phyloP scores from a whole-genome alignment of 1,140 invertebrate species.

The Drosophila ercepeae region DNA sequence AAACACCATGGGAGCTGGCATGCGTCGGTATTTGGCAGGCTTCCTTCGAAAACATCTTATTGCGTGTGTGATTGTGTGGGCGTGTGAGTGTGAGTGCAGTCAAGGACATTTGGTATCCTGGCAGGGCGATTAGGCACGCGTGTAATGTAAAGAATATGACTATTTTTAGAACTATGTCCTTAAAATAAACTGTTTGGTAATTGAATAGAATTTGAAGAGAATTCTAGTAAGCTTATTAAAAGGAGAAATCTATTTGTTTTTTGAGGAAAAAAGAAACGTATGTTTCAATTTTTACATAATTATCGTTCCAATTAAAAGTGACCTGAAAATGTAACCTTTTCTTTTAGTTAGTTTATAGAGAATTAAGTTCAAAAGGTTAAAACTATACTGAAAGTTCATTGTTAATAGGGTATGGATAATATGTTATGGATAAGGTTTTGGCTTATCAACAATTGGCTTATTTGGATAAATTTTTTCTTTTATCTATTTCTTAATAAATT shows the following conservation, averaged over 20 bases:
- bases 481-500: neutral
- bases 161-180: slow-evolving; percentile 62
- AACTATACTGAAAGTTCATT: too few species aligned
- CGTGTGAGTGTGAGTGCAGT: slow-evolving; percentile 8
- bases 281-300: too few species aligned
- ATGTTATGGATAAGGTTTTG: too few species aligned
- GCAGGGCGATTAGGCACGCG: slow-evolving; percentile 54
- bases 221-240: neutral
- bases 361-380: too few species aligned
- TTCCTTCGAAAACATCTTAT: slow-evolving; percentile 1
- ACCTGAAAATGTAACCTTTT: too few species aligned
- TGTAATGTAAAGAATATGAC: slow-evolving; percentile 37
- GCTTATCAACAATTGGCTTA: too few species aligned
- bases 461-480: neutral
- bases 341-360: too few species aligned
- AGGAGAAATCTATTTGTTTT: too few species aligned
- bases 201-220: slow-evolving; percentile 33
- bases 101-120: slow-evolving; percentile 52
- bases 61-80: slow-evolving; percentile 11
- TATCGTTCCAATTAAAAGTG: too few species aligned
- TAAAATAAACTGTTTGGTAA: slow-evolving; percentile 54
- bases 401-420: too few species aligned
- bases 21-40: slow-evolving; percentile 21
- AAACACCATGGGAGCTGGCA: slow-evolving; percentile 58
- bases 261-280: too few species aligned